A percentile compares a stretch with the other conserved stretches of the same genome.
Evolutionary conservation across 1,140 invertebrate genomes (phyloP).

Genomic region (Plodia interpunctella): DNA sequence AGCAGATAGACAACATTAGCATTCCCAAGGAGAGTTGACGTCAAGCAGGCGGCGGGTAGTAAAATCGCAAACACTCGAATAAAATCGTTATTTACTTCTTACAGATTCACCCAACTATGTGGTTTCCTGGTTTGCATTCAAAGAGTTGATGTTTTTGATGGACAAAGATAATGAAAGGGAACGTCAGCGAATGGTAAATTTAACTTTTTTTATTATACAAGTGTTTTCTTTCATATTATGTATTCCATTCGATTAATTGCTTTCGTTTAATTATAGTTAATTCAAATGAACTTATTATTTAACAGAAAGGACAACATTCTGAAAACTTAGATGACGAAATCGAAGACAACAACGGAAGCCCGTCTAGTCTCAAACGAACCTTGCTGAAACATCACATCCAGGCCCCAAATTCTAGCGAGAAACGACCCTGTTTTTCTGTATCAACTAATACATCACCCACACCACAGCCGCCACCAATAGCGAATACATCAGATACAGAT

Average conservation of each 20-base stretch:
- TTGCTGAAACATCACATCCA: background rate
- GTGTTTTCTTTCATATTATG: no score
- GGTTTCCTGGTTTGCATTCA: conserved; percentile 31
- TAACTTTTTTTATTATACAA: background rate
- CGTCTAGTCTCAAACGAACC: background rate
- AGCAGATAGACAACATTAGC: no score
- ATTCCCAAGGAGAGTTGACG: no score
- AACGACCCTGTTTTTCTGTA: background rate
- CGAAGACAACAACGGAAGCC: background rate
- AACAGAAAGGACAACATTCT: background rate
- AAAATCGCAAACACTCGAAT: no score
- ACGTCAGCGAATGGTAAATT: conserved; percentile 18
- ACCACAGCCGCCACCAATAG: conserved; percentile 5
- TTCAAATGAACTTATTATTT: no score
- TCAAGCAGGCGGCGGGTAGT: no score
- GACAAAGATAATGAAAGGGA: conserved; percentile 28
- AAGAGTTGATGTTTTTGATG: conserved; percentile 28
- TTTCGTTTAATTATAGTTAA: no score
- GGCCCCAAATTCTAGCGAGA: background rate
- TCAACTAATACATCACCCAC: background rate
- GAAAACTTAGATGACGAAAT: background rate
- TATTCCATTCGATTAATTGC: no score
- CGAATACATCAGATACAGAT: conserved; percentile 14
- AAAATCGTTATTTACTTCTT: no score
- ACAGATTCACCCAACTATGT: conserved; percentile 13